phyloP scores from a whole-genome alignment of 2,113 vertebrate genomes.

The Proteles cristata region DNA sequence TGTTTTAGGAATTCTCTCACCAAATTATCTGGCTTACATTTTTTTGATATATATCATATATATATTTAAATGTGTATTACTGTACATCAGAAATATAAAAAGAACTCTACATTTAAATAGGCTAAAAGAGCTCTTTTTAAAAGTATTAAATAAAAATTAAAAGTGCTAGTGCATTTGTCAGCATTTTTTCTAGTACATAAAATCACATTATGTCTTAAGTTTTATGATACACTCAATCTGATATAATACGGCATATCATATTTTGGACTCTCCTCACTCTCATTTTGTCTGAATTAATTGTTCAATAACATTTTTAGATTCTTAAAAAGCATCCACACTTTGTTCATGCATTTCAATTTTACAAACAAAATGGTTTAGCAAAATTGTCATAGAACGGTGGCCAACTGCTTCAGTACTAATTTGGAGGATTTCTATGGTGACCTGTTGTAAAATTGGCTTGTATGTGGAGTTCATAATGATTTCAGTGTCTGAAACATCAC shows the following conservation, averaged over 20 bases:
- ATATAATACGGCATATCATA: not conserved
- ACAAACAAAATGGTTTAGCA: not conserved
- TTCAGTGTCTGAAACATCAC: slow-evolving; percentile 22
- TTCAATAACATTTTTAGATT: slow-evolving; percentile 20
- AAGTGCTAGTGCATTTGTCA: not conserved
- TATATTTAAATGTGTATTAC: no score
- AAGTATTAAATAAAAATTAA: slow-evolving; percentile 37
- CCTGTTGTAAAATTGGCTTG: slow-evolving; percentile 26
- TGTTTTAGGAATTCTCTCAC: slow-evolving; percentile 16
- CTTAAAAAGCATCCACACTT: not conserved
- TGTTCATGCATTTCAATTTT: not conserved
- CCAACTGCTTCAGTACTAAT: not conserved
- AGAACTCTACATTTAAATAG: slow-evolving; percentile 49
- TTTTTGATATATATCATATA: not conserved
- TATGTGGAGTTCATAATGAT: not conserved
- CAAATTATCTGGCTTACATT: not conserved
- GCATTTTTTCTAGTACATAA: not conserved
- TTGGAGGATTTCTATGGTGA: not conserved
- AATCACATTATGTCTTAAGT: not conserved
- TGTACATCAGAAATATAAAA: not conserved
- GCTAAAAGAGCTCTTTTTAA: not conserved
- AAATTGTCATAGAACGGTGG: not conserved
- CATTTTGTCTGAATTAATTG: slow-evolving; percentile 34
- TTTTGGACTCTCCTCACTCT: not conserved
- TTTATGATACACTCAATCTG: not conserved